phyloP scores from a whole-genome alignment of 2,888 invertebrate species.

The Leistus spinibarbis region DNA sequence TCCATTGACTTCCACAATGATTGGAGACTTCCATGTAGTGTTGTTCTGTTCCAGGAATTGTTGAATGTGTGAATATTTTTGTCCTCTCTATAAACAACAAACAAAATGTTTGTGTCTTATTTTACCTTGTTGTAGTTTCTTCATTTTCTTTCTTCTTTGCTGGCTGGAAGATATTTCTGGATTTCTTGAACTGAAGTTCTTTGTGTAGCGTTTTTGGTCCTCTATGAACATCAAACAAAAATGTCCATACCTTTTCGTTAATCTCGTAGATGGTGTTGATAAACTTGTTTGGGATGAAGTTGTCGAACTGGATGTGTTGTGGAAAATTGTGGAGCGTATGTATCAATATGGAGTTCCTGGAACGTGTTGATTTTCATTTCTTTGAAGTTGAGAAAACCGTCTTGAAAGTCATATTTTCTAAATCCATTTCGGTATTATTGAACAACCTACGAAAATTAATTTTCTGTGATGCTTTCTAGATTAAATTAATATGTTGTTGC shows the following conservation, averaged over 20 bases:
- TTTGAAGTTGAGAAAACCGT: too few species aligned
- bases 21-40: too few species aligned
- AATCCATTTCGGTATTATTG: not conserved
- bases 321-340: too few species aligned
- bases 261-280: not conserved
- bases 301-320: too few species aligned
- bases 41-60: not conserved
- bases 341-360: too few species aligned
- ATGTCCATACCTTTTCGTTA: not conserved
- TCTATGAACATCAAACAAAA: not conserved
- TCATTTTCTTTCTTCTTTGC: too few species aligned
- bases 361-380: not conserved
- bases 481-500: not conserved
- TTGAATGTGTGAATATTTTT: not conserved
- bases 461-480: not conserved
- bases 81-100: not conserved
- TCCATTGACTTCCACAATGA: too few species aligned
- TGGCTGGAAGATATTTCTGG: too few species aligned
- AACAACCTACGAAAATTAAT: not conserved
- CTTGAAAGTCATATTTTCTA: not conserved
- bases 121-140: too few species aligned
- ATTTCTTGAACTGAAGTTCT: too few species aligned
- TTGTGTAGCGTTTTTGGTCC: not conserved
- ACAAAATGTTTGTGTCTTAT: too few species aligned
- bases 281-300: not conserved